Evolutionary conservation across 2,888 invertebrate genomes (phyloP).

Genomic region (Campoplex capitator): DNA sequence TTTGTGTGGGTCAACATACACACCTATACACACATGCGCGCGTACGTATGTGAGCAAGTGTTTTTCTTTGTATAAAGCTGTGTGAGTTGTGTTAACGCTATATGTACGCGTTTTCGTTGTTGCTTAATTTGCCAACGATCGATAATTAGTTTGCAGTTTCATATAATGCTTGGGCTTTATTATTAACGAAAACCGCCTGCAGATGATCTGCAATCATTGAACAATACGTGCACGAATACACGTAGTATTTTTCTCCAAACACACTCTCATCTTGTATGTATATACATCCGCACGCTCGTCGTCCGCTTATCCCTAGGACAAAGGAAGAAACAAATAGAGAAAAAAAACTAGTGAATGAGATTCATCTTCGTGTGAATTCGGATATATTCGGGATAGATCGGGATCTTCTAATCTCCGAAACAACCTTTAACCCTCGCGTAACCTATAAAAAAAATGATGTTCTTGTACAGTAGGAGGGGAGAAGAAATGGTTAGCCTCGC

Average conservation of each 20-base stretch:
- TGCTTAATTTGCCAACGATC: conserved; percentile 1
- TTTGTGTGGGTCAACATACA: neutral
- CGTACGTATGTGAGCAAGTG: neutral
- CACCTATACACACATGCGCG: neutral
- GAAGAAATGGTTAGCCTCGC: conserved; percentile 55
- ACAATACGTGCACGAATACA: neutral
- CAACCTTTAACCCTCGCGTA: conserved; percentile 56
- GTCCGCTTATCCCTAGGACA: neutral
- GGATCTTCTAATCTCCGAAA: conserved; percentile 12
- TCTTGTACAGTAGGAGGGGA: conserved; percentile 28
- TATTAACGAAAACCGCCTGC: neutral
- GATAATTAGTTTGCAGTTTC: neutral
- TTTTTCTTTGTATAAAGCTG: neutral
- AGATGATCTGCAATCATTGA: neutral
- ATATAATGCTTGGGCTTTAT: neutral
- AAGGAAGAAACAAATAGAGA: conserved; percentile 1
- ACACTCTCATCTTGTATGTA: conserved; percentile 4
- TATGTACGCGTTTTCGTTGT: neutral
- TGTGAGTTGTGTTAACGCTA: too few relatives aligned
- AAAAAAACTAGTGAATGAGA: conserved; percentile 45
- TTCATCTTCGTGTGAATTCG: conserved; percentile 31
- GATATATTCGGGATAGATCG: conserved; percentile 39
- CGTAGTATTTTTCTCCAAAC: neutral
- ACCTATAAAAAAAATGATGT: conserved; percentile 58
- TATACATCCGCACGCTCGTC: too few relatives aligned